Evolutionary conservation across 2,797 vertebrate genomes (phyloP).

Genomic region (Phrynocephalus guinanensis): DNA sequence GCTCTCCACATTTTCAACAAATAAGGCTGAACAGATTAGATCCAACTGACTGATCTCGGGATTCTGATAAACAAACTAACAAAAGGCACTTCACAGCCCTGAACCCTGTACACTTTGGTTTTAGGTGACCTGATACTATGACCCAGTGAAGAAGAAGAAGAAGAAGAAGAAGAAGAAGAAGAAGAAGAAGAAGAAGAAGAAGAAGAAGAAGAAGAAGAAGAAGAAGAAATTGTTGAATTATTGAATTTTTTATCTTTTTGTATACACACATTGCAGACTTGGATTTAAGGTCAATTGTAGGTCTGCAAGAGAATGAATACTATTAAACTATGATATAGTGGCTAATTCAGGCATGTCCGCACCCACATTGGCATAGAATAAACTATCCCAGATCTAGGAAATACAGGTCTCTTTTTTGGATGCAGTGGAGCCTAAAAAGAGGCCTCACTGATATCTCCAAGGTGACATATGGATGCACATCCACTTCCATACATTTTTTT

Average conservation of each 20-base stretch:
- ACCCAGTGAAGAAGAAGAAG: not conserved
- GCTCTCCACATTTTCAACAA: too few species aligned
- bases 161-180: not conserved
- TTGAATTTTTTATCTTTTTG: too few species aligned
- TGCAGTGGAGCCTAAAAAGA: conserved; percentile 55
- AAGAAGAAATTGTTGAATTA: too few species aligned
- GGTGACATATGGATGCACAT: conserved; percentile 62
- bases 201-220: too few species aligned
- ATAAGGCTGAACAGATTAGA: too few species aligned
- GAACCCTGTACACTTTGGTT: not conserved
- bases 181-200: too few species aligned
- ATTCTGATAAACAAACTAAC: not conserved
- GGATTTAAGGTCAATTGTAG: not conserved
- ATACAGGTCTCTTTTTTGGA: conserved; percentile 61
- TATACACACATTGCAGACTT: not conserved
- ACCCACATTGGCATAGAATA: conserved; percentile 35
- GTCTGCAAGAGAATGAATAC: not conserved
- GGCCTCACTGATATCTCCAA: conserved; percentile 64
- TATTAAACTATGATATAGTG: not conserved
- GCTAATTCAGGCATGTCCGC: conserved; percentile 13
- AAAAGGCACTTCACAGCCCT: not conserved
- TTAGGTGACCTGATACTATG: not conserved
- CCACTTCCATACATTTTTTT: conserved; percentile 59
- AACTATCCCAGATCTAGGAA: not conserved
- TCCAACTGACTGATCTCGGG: too few species aligned